Evolutionary conservation across 1,140 invertebrate species (phyloP).

Genomic region (Diorhabda carinulata): DNA sequence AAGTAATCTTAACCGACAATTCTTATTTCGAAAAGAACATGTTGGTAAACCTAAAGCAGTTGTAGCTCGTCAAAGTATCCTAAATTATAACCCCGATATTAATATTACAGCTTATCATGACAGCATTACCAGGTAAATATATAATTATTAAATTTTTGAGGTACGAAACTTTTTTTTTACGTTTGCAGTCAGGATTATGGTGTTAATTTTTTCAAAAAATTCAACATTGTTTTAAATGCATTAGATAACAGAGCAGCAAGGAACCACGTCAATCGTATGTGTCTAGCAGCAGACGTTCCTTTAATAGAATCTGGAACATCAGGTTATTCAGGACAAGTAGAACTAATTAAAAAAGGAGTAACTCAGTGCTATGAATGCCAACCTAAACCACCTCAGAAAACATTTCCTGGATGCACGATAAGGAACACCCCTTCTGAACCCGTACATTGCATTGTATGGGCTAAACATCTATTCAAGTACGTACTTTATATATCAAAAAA

Average conservation of each 20-base stretch:
- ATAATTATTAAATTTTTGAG: not conserved
- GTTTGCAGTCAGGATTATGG: slow-evolving; percentile 81
- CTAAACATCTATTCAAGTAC: slow-evolving; percentile 98
- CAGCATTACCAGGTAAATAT: slow-evolving; percentile 81
- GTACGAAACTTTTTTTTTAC: not conserved
- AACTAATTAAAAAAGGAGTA: slow-evolving; percentile 80
- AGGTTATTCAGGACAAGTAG: slow-evolving; percentile 92
- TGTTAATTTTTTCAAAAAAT: slow-evolving; percentile 88
- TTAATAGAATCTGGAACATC: slow-evolving; percentile 96
- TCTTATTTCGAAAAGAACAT: slow-evolving; percentile 96
- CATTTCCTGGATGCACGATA: slow-evolving; percentile 97
- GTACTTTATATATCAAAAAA: slow-evolving; percentile 34
- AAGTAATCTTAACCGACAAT: slow-evolving; percentile 98
- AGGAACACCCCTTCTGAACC: slow-evolving; percentile 99
- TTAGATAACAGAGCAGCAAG: slow-evolving; percentile 94
- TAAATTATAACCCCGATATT: slow-evolving; percentile 84
- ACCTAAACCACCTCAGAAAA: slow-evolving; percentile 86
- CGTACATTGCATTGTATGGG: slow-evolving; percentile 99
- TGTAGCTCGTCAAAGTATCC: slow-evolving; percentile 83
- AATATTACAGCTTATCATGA: slow-evolving; percentile 89
- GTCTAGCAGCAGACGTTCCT: slow-evolving; percentile 88
- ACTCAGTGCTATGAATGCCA: slow-evolving; percentile 98
- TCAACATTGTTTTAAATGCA: slow-evolving; percentile 93
- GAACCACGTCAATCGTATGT: slow-evolving; percentile 99
- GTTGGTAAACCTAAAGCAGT: slow-evolving; percentile 94